Conservation (phyloP, 2,113 vertebrate species). For the Reinhardtius hippoglossoides region DNA sequence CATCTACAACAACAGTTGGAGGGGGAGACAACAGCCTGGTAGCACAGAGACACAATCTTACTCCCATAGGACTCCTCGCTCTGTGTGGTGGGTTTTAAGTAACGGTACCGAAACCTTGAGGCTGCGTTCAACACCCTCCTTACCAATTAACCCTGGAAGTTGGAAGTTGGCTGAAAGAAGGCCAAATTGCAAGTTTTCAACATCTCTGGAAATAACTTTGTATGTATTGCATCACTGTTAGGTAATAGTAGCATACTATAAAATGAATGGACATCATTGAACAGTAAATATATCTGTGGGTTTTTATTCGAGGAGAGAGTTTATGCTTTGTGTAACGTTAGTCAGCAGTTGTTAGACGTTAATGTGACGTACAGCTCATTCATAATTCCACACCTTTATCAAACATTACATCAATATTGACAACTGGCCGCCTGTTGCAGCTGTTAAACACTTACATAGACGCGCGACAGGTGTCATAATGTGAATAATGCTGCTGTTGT, state of each 20-base stretch:
- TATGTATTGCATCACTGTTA: conserved; percentile 9
- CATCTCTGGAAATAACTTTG: not conserved
- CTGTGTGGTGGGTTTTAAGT: conserved; percentile 13
- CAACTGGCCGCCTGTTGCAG: too few relatives aligned
- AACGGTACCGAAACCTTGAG: conserved; percentile 24
- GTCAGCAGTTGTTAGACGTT: not conserved
- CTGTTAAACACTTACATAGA: too few relatives aligned
- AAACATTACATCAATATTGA: not conserved
- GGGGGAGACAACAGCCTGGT: not conserved
- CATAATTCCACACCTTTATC: conserved; percentile 4
- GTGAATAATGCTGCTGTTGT: too few relatives aligned
- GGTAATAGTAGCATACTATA: not conserved
- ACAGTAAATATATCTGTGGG: conserved; percentile 9
- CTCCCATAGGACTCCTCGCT: conserved; percentile 20
- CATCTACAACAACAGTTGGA: conserved; percentile 18
- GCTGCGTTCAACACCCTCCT: conserved; percentile 29
- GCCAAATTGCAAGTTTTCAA: conserved; percentile 37
- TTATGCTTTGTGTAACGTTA: not conserved
- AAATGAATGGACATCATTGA: conserved; percentile 17
- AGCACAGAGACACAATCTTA: conserved; percentile 38
- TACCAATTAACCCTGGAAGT: not conserved
- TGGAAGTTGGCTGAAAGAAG: conserved; percentile 30
- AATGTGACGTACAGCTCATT: not conserved
- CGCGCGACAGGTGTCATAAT: too few relatives aligned
- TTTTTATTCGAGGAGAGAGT: conserved; percentile 6